Evolutionary conservation across 2,888 invertebrate species (phyloP).

Genomic region (Drosophila prostipennis): DNA sequence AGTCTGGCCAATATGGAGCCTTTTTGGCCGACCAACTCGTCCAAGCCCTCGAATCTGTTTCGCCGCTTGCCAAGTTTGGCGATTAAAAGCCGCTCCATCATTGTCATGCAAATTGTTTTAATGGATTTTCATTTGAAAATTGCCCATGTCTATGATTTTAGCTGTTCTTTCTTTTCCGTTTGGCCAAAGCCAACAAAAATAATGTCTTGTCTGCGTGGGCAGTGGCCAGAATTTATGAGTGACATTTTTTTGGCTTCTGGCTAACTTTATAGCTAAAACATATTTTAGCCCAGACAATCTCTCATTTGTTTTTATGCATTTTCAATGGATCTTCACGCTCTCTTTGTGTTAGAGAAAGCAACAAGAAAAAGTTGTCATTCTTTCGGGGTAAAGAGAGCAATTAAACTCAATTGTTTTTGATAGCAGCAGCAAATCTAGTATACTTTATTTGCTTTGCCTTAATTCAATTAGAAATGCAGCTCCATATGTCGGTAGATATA

Average conservation of each 20-base stretch:
- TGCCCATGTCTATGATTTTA: constrained; percentile 32
- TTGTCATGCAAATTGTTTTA: constrained; percentile 77
- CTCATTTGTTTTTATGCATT: constrained; percentile 62
- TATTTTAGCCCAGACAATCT: constrained; percentile 1
- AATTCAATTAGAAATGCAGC: constrained; percentile 77
- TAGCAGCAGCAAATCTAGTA: constrained; percentile 59
- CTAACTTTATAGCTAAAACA: constrained; percentile 50
- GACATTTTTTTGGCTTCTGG: constrained; percentile 65
- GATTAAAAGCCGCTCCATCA: constrained; percentile 83
- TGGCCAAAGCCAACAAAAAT: constrained; percentile 34
- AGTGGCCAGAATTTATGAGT: constrained; percentile 68
- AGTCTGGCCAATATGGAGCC: constrained; percentile 52
- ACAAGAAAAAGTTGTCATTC: constrained; percentile 18
- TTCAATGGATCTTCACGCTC: constrained; percentile 58
- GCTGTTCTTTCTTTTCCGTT: constrained; percentile 17
- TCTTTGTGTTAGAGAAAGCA: background rate
- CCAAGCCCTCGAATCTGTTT: constrained; percentile 10
- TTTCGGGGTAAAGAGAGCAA: constrained; percentile 58
- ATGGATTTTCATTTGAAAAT: constrained; percentile 53
- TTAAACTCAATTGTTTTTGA: constrained; percentile 80
- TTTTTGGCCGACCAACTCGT: constrained; percentile 13
- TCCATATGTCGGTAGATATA: constrained; percentile 33
- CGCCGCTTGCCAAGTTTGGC: constrained; percentile 81
- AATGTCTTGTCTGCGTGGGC: constrained; percentile 62
- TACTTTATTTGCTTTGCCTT: constrained; percentile 64